Evolutionary conservation across 2,113 vertebrate species (phyloP).

Genomic region (Xiphophorus maculatus): DNA sequence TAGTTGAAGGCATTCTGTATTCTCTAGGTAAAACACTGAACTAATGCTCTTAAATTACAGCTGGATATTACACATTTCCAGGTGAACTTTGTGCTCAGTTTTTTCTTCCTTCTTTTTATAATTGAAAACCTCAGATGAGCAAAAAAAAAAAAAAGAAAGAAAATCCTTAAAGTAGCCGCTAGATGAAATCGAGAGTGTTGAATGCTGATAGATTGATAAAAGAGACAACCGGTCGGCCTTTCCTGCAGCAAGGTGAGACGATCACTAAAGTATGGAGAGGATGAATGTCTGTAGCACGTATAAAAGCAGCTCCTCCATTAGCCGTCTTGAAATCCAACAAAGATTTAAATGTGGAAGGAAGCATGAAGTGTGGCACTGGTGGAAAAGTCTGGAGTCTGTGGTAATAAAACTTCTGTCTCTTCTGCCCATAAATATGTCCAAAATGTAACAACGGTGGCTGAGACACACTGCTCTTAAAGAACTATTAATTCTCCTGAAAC

Average conservation of each 20-base stretch:
- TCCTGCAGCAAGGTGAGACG: not conserved
- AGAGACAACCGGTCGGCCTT: constrained; percentile 13
- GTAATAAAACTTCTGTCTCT: not conserved
- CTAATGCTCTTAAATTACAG: too few relatives aligned
- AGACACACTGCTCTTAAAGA: not conserved
- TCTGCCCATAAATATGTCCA: not conserved
- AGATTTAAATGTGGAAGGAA: not conserved
- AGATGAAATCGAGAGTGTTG: not conserved
- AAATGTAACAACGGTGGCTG: not conserved
- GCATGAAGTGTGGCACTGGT: not conserved
- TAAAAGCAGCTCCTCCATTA: not conserved
- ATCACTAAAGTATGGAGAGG: not conserved
- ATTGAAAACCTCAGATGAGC: not conserved
- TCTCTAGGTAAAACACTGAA: too few relatives aligned
- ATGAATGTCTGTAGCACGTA: not conserved
- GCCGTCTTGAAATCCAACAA: not conserved
- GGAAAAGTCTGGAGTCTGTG: not conserved
- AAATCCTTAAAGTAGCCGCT: constrained; percentile 1
- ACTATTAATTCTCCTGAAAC: too few relatives aligned
- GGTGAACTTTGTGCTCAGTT: too few relatives aligned
- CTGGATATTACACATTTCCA: too few relatives aligned
- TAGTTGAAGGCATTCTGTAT: too few relatives aligned
- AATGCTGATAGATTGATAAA: constrained; percentile 9
- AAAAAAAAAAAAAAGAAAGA: too few relatives aligned
- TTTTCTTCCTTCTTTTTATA: too few relatives aligned